These are phyloP conservation scores for Blastobasis lacticolella DNA, from an alignment of 2,888 invertebrate genomes.

Conservation along the genomic window DNA sequence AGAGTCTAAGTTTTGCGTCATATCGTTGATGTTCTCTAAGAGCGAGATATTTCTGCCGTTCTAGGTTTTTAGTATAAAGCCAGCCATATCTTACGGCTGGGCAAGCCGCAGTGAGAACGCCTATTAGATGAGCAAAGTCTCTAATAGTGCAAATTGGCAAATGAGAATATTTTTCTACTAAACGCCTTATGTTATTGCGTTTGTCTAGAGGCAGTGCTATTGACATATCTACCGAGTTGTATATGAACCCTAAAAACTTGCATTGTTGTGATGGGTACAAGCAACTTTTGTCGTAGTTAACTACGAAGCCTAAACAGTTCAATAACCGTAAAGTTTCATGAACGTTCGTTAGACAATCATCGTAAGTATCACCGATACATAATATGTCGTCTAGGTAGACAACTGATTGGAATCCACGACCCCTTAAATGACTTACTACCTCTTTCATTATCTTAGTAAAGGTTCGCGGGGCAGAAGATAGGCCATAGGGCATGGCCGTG, in stretches of 20 bases:
- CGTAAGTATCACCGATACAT: constrained; percentile 8
- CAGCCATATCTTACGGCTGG: constrained; percentile 6
- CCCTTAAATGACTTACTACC: constrained; percentile 2
- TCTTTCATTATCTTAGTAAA: constrained; percentile 5
- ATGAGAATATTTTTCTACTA: constrained; percentile 2
- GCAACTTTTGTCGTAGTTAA: too few species aligned
- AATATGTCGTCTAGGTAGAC: constrained; percentile 9
- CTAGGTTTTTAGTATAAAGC: constrained; percentile 12
- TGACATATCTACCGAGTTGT: background rate
- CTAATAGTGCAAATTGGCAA: constrained; percentile 4
- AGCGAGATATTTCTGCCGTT: constrained; percentile 9
- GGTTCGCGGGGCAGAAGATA: background rate
- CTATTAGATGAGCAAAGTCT: constrained; percentile 8
- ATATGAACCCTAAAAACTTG: constrained; percentile 8
- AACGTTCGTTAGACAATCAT: constrained; percentile 3
- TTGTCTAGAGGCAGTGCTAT: constrained; percentile 6
- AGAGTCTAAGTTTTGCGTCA: background rate
- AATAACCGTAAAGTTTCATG: constrained; percentile 6
- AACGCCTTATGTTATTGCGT: constrained; percentile 1
- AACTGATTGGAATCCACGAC: constrained; percentile 3
- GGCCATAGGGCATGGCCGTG: constrained; percentile 2
- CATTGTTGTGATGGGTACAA: constrained; percentile 6
- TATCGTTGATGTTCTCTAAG: constrained; percentile 1
- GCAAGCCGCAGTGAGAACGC: constrained; percentile 7
- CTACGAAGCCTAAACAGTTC: constrained; percentile 11